Percentiles rank a stretch among this genome's conserved stretches.
Conservation (phyloP, 2,888 invertebrate genomes). For the Lepidocyrtoides sp. region DNA sequence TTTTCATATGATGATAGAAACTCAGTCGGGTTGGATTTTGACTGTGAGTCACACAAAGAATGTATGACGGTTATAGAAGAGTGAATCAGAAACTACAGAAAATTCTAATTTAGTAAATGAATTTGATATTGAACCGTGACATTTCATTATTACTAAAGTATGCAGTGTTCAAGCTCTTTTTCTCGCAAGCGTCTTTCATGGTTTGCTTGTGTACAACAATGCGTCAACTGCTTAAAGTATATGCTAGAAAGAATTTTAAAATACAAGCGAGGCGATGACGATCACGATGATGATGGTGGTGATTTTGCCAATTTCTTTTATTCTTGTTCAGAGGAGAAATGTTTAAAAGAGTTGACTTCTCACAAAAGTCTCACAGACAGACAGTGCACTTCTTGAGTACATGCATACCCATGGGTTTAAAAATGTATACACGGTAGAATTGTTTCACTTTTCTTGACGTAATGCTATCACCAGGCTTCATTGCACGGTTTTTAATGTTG, state of each 20-base stretch:
- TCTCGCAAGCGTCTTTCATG: constrained; percentile 7
- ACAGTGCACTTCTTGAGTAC: not conserved
- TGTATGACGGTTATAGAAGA: not conserved
- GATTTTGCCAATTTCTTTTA: constrained; percentile 55
- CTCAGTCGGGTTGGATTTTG: not conserved
- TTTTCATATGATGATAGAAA: not conserved
- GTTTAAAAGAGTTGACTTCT: constrained; percentile 30
- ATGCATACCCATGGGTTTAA: not conserved
- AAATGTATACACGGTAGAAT: not conserved
- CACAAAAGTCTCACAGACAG: constrained; percentile 3
- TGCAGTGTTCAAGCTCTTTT: not conserved
- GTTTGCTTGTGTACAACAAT: constrained; percentile 37
- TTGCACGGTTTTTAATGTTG: constrained; percentile 51
- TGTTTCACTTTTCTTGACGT: constrained; percentile 49
- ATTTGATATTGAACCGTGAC: constrained; percentile 74
- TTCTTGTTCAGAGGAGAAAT: constrained; percentile 48
- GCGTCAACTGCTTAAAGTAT: not conserved
- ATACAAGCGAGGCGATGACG: not conserved
- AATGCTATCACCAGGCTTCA: constrained; percentile 56
- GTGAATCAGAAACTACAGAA: constrained; percentile 10
- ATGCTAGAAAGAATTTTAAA: not conserved
- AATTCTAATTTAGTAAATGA: constrained; percentile 61
- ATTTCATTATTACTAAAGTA: constrained; percentile 69
- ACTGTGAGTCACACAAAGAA: constrained; percentile 1
- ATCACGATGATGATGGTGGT: not conserved